Evolutionary conservation across 1,140 invertebrate species (phyloP).

Genomic region (Rhagoletis zephyria): DNA sequence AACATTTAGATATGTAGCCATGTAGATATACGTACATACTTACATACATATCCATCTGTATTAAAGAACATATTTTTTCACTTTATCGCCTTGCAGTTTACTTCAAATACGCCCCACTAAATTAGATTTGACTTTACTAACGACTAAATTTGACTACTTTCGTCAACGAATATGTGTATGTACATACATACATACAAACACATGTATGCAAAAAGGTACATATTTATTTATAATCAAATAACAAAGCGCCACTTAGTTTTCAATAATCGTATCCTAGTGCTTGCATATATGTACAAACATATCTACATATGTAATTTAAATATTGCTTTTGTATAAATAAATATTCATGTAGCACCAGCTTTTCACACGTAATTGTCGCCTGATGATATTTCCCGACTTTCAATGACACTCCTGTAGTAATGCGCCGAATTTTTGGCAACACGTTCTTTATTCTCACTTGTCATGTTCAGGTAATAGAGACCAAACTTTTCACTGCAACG

Average conservation of each 20-base stretch:
- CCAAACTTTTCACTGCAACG: slow-evolving; percentile 61
- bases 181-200: neutral
- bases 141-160: neutral
- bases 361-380: slow-evolving; percentile 44
- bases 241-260: neutral
- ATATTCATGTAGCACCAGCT: neutral
- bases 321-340: neutral
- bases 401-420: slow-evolving; percentile 59
- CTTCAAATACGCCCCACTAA: neutral
- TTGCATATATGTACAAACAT: no score
- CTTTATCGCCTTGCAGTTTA: no score
- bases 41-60: no score
- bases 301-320: no score
- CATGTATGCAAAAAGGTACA: no score
- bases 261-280: neutral
- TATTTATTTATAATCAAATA: neutral
- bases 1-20: no score
- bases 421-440: slow-evolving; percentile 58
- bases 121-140: neutral
- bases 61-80: no score
- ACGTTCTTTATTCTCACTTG: slow-evolving; percentile 53
- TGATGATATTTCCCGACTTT: slow-evolving; percentile 61
- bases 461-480: slow-evolving; percentile 57
- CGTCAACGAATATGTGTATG: no score
- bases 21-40: no score